A percentile compares a stretch with the other conserved stretches of the same genome.
Evolutionary conservation across 2,113 vertebrate genomes (phyloP).

Genomic region (Natator depressus): DNA sequence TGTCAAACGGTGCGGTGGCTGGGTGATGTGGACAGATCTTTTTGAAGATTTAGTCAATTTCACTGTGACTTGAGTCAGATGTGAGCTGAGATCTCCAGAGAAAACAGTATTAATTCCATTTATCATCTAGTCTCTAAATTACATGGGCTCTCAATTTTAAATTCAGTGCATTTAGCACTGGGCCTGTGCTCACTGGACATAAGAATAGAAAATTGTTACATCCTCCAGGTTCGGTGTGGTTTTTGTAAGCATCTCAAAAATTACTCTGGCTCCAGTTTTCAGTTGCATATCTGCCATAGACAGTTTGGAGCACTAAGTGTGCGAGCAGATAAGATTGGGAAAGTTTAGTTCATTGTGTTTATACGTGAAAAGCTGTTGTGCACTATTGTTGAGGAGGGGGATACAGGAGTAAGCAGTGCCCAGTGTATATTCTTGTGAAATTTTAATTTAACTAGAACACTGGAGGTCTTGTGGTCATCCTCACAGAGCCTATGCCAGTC

Average conservation of each 20-base stretch:
- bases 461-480: constrained; percentile 17
- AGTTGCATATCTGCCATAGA: background rate
- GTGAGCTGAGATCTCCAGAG: background rate
- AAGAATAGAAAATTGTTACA: background rate
- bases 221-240: background rate
- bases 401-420: background rate
- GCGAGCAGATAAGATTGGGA: background rate
- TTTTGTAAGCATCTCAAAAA: background rate
- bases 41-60: constrained; percentile 40
- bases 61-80: background rate
- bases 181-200: background rate
- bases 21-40: background rate
- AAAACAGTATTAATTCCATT: constrained; percentile 23
- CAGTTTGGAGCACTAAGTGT: background rate
- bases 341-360: background rate
- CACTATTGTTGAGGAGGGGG: constrained; percentile 29
- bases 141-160: background rate
- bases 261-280: background rate
- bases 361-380: constrained; percentile 37
- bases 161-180: background rate
- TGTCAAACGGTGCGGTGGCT: background rate
- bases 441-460: background rate
- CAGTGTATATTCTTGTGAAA: constrained; percentile 6
- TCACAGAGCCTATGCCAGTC: background rate
- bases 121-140: constrained; percentile 29